Evolutionary conservation across 2,888 invertebrate genomes (phyloP).

Genomic region (Thalpophila matura): DNA sequence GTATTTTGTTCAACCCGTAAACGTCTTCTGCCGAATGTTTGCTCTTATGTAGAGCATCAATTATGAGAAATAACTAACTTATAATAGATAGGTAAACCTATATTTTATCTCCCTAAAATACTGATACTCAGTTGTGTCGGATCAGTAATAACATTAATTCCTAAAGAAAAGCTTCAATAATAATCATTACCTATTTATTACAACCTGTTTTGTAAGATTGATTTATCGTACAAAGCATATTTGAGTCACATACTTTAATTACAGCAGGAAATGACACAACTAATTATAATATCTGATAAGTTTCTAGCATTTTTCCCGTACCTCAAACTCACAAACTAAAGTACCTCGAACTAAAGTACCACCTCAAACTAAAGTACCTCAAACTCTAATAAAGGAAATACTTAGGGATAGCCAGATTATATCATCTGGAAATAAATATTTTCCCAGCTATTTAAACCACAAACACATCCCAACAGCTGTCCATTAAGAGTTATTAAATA

Average conservation of each 20-base stretch:
- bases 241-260: conserved; percentile 42
- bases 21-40: too few relatives aligned
- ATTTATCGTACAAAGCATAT: not conserved
- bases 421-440: not conserved
- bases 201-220: not conserved
- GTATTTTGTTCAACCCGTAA: too few relatives aligned
- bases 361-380: not conserved
- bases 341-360: not conserved
- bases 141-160: too few relatives aligned
- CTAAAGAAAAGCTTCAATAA: not conserved
- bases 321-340: too few relatives aligned
- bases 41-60: too few relatives aligned
- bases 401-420: not conserved
- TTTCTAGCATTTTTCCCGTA: conserved; percentile 30
- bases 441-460: not conserved
- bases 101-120: too few relatives aligned
- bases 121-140: too few relatives aligned
- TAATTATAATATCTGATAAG: conserved; percentile 22
- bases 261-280: conserved; percentile 25
- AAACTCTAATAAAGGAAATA: not conserved
- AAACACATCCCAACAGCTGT: not conserved
- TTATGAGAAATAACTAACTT: too few relatives aligned
- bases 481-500: not conserved
- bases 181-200: not conserved
- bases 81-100: too few relatives aligned